phyloP scores from a whole-genome alignment of 1,140 invertebrate species.

The Lepidurus packardi region DNA sequence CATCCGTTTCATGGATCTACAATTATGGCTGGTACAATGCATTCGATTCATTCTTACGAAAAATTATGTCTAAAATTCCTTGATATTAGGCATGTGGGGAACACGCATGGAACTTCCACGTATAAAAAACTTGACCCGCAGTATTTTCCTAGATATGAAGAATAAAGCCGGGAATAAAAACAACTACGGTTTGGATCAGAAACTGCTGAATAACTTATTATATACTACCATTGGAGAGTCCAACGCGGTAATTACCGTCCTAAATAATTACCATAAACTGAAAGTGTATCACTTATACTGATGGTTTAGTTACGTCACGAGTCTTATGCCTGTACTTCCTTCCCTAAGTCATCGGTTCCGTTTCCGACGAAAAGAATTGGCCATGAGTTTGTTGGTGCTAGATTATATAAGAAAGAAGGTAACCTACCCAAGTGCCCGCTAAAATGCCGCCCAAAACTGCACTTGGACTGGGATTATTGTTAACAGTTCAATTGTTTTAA shows the following conservation, averaged over 20 bases:
- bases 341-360: not conserved
- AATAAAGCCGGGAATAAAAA: not conserved
- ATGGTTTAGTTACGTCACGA: slow-evolving; percentile 2
- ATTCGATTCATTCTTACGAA: too few species aligned
- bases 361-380: slow-evolving; percentile 15
- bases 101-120: not conserved
- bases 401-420: not conserved
- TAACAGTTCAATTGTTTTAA: not conserved
- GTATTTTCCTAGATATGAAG: not conserved
- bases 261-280: not conserved
- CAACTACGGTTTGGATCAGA: not conserved
- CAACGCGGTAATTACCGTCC: not conserved
- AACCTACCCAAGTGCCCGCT: slow-evolving; percentile 22
- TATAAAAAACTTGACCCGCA: not conserved
- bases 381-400: not conserved
- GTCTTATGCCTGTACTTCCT: not conserved
- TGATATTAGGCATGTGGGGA: slow-evolving; percentile 33
- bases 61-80: not conserved
- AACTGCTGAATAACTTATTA: not conserved
- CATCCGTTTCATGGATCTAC: not conserved
- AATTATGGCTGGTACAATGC: too few species aligned
- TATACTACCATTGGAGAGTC: not conserved
- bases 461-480: slow-evolving; percentile 29
- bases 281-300: not conserved
- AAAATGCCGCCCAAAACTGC: slow-evolving; percentile 22